Base-by-base conservation (phyloP, 1,140 invertebrate genomes). In the Bradynema listronoti region DNA sequence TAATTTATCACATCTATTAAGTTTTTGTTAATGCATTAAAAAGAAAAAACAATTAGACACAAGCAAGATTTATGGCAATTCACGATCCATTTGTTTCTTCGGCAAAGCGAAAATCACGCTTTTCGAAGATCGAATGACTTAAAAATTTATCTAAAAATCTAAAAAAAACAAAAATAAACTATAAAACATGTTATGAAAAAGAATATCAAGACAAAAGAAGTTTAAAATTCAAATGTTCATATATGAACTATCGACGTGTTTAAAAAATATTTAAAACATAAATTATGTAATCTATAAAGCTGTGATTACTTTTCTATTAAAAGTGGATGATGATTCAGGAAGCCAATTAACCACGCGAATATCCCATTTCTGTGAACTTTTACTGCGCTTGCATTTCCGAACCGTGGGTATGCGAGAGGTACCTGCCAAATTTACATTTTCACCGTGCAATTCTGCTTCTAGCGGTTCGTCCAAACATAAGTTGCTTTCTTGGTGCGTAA, bases 401-500 rank as follows among this genome's bases (percentile, higher is more conserved):
- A 73, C 32, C 34, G 61, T 58, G 7, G 69, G 69, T n/a, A 65
- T n/a, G 45, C 61, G n/a, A 30, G 22, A 14, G 16, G 19, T 16
- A 49, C 50, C 22, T 14, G 7, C 22, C 19, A 9, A 16, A 6
- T 62, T 30, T 42, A 50, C 53, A 7, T 4, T 49, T 30, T 2
- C 39, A 27, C 60, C 43, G 42, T 22, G 39, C 39, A n/a, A 34
- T n/a, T n/a, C 2, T 19, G 27, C 11, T 34, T 73, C 55, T 24
- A 66, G 19, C 1, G 67, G 67, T 36, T 70, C 67, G 45, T 70
- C 67, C 19, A 69, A 53, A 56, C 67, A 69, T n/a, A 68, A 36
- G 41, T 69, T 65, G 42, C 55, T 68, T 4, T 41, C 30, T 39
- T 51, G 62, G 24, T 69, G 67, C 0, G 32, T 30, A 27, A 69